phyloP scores from a whole-genome alignment of 2,888 invertebrate species.

The Phytoseiulus persimilis region DNA sequence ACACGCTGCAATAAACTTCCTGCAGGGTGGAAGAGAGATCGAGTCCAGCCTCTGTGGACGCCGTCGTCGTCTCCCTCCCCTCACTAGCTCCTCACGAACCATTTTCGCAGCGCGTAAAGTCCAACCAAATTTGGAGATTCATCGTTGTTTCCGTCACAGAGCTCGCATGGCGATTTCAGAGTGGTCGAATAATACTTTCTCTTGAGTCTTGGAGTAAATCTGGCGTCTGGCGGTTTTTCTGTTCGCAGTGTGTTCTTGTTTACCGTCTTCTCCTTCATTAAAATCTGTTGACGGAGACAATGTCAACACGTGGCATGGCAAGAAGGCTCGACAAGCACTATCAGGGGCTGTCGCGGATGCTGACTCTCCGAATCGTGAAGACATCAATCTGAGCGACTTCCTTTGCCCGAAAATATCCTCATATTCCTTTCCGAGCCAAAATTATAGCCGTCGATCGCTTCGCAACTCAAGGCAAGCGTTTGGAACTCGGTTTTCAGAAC shows the following conservation, averaged over 20 bases:
- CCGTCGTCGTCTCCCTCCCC: not conserved
- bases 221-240: not conserved
- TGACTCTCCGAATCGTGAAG: not conserved
- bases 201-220: too few species aligned
- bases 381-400: not conserved
- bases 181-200: too few species aligned
- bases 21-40: not conserved
- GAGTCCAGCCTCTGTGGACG: not conserved
- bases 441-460: not conserved
- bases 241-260: not conserved
- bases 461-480: not conserved
- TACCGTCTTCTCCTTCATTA: not conserved
- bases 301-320: not conserved
- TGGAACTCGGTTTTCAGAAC: not conserved
- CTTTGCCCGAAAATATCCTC: not conserved
- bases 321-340: not conserved
- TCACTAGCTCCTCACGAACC: not conserved
- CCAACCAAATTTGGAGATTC: not conserved
- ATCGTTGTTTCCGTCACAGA: not conserved
- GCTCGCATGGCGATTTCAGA: too few species aligned
- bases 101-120: not conserved
- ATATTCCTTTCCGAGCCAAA: not conserved
- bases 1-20: not conserved
- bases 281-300: too few species aligned
- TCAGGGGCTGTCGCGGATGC: not conserved